Base-by-base conservation (phyloP, 2,888 invertebrate genomes). In the Agrilus biguttatus region DNA sequence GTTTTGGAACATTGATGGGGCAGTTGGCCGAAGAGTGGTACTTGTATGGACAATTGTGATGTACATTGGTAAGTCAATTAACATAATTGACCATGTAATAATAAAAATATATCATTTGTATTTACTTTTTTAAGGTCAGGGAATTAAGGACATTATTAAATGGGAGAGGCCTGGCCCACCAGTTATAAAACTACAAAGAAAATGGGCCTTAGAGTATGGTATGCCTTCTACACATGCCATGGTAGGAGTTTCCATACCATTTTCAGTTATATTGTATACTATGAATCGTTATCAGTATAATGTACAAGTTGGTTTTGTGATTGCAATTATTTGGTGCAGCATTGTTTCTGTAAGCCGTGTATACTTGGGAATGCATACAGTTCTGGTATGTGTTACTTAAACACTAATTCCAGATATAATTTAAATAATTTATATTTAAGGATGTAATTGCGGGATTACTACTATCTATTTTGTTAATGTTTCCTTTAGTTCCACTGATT, bases 211-310 rank as follows among this genome's bases (percentile, higher is more conserved):
- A 52, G 93, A 93, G 61, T 92, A 90, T 69, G 92, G 92, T 12
- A 90, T 93, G 88, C 92, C 93, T 2, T 92, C 91, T 12, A 92
- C 92, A 1, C 92, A 92, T 66, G 90, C 91, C 7, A 89, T 91
- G 86, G 85, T 89, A 34, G 88, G 84, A 1, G 77, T 88, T 13
- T 83, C 86, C 1, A 84, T 92, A 54, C 92, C 92, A 34, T 87
- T 89, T 63, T 83, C 88, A 1, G 77, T 90, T 41, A 66, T 91
- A 42, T 67, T 87, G 44, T 87, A 83, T 56, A 88, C 89, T 3
- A 75, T 80, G 65, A 75, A 82, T 57, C 71, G 88, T 65, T 91
- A 90, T 62, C 77, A 83, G 67, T 83, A 82, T 61, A 74, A 79
- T 14, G 59, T 72, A 37, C 63, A 69, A 35, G 63, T 75, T 63